Conservation (phyloP, 1,140 invertebrate genomes). For the Chironomus tepperi region DNA sequence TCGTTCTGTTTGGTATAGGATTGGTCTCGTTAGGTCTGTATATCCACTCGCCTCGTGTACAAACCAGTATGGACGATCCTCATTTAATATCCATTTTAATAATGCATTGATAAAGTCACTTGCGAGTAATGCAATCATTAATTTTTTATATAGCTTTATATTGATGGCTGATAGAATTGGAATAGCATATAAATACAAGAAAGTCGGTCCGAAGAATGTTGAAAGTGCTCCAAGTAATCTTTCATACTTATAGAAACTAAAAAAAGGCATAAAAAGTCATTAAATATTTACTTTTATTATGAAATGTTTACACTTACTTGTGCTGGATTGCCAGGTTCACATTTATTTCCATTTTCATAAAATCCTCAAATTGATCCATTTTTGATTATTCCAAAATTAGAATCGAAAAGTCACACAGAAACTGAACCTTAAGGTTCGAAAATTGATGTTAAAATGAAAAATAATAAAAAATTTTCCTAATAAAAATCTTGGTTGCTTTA, state of each 20-base stretch:
- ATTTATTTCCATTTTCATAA: neutral
- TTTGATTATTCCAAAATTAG: neutral
- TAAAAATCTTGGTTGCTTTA: no score
- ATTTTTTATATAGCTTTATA: neutral
- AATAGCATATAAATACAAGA: neutral
- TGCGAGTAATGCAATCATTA: neutral
- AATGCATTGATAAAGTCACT: neutral
- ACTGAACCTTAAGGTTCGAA: no score
- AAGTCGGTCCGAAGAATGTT: neutral
- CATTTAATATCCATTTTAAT: conserved; percentile 20
- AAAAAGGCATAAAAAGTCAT: neutral
- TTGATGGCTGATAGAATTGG: neutral
- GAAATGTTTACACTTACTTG: neutral
- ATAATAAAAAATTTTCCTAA: no score
- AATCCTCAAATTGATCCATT: neutral
- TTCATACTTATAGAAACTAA: neutral
- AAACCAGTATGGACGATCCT: conserved; percentile 16
- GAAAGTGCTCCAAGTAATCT: neutral
- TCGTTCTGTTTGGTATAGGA: neutral
- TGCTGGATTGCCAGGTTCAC: neutral
- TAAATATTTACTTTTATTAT: neutral
- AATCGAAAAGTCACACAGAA: no score
- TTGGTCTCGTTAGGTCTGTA: conserved; percentile 5
- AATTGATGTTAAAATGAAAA: no score
- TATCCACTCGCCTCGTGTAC: neutral